phyloP scores from a whole-genome alignment of 2,113 vertebrate species.

The Mohoua ochrocephala region DNA sequence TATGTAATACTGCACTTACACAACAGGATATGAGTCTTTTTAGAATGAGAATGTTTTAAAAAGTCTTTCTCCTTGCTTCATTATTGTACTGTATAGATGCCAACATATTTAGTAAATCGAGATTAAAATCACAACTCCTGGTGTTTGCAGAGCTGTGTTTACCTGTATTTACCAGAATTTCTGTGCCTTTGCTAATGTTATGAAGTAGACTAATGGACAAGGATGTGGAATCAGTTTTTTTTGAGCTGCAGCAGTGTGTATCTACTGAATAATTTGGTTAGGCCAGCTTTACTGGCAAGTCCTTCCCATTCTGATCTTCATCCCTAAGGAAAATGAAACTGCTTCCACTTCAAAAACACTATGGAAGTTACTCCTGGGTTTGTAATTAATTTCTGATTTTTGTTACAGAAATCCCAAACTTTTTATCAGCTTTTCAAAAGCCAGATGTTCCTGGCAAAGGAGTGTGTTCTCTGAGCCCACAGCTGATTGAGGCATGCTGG shows the following conservation, averaged over 20 bases:
- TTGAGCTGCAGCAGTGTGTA: background rate
- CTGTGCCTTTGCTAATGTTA: background rate
- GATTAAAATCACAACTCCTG: background rate
- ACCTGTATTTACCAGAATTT: background rate
- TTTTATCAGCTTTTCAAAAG: slow-evolving; percentile 28
- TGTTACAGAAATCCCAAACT: background rate
- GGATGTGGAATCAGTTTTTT: background rate
- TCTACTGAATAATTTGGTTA: background rate
- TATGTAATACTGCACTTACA: background rate
- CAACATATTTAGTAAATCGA: background rate
- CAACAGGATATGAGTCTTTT: background rate
- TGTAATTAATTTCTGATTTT: background rate
- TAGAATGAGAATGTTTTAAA: background rate
- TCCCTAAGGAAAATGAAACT: background rate
- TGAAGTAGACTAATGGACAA: background rate
- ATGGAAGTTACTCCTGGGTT: background rate
- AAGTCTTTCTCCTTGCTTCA: background rate
- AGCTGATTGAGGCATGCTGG: background rate
- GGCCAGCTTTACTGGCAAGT: background rate
- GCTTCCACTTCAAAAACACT: background rate
- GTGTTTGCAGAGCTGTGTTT: background rate
- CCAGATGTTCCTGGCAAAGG: slow-evolving; percentile 48
- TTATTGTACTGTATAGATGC: background rate
- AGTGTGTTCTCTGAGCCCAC: background rate
- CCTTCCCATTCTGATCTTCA: background rate